Evolutionary conservation across 2,888 invertebrate species (phyloP).

Genomic region (Drosophila ustulata): DNA sequence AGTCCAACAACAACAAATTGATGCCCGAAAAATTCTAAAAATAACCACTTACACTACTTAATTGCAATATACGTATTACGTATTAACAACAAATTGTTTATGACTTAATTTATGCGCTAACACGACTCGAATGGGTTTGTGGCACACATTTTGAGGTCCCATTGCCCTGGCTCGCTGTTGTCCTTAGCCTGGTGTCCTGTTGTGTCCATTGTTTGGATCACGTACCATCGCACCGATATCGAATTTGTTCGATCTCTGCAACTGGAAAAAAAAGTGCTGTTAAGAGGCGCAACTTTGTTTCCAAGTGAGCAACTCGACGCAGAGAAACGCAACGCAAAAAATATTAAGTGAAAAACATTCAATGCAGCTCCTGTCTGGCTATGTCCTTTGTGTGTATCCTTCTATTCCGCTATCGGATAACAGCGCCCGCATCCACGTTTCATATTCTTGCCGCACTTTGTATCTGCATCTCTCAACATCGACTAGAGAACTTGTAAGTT

Average conservation of each 20-base stretch:
- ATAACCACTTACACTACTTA: slow-evolving; percentile 1
- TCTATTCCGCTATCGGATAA: slow-evolving; percentile 81
- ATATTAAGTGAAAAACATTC: slow-evolving; percentile 10
- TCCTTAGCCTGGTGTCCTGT: slow-evolving; percentile 58
- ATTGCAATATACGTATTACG: slow-evolving; percentile 26
- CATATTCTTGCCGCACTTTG: slow-evolving; percentile 54
- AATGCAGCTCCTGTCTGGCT: slow-evolving; percentile 39
- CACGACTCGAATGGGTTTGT: slow-evolving; percentile 49
- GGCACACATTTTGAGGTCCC: slow-evolving; percentile 56
- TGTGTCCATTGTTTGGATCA: slow-evolving; percentile 73
- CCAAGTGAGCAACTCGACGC: slow-evolving; percentile 61
- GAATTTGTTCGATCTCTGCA: slow-evolving; percentile 71
- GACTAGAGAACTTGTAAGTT: slow-evolving; percentile 70
- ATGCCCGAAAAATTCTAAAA: slow-evolving; percentile 14
- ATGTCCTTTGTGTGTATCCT: slow-evolving; percentile 49
- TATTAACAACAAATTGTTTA: slow-evolving; percentile 43
- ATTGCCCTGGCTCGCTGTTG: slow-evolving; percentile 37
- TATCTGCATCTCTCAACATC: slow-evolving; percentile 56
- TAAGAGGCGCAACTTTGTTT: slow-evolving; percentile 68
- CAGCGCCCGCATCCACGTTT: slow-evolving; percentile 78
- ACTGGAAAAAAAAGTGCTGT: slow-evolving; percentile 21
- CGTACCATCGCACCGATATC: slow-evolving; percentile 69
- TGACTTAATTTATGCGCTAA: slow-evolving; percentile 69
- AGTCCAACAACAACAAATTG: slow-evolving; percentile 37
- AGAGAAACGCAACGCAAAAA: neutral